Base-by-base conservation (phyloP, 1,140 invertebrate genomes). In the Galendromus occidentalis region DNA sequence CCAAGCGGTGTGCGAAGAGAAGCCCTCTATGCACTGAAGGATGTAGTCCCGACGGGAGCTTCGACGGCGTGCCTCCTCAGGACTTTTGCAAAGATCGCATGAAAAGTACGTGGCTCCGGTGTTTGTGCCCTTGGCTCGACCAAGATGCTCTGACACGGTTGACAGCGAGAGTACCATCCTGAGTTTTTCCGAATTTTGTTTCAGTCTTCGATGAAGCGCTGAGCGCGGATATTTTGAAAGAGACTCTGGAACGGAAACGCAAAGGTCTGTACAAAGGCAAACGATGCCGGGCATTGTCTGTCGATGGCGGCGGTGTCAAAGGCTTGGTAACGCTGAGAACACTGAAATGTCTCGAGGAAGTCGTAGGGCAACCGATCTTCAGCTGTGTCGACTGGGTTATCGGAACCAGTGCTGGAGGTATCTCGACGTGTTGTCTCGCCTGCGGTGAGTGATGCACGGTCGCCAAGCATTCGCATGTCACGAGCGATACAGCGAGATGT, bases 221-320 rank as follows among this genome's bases (percentile, higher is more conserved):
- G 51, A 59, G 51, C 33, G 22, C 17, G 17, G 5, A 25, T 22
- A 25, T 18, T 17, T 9, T 59, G 51, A 59, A 59, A 22, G 33
- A 59, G 20, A 22, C 51, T 2, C 2, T 59, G 51, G 51, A 59
- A 59, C 51, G 51, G 4, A 47, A 47, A 14, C 14, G 51, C 14
- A 14, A 22, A 59, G 12, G 33, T 25, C n/a, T 33, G 2, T 29
- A 59, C 17, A 25, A 29, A 29, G 12, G 51, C 17, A 59, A 59
- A 9, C 14, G 51, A 4, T 59, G 51, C 25, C 14, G 51, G 2
- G 51, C 51, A 5, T 59, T 59, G 51, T 25, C 51, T 4, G 33
- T 59, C 2, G 51, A 59, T 9, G 51, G 51, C 20, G 51, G 51
- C 22, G 51, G 51, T 59, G 51, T 59, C 25, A 59, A 59, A 25